Evolutionary conservation across 1,140 invertebrate species (phyloP).

Genomic region (Charaxes varanes): DNA sequence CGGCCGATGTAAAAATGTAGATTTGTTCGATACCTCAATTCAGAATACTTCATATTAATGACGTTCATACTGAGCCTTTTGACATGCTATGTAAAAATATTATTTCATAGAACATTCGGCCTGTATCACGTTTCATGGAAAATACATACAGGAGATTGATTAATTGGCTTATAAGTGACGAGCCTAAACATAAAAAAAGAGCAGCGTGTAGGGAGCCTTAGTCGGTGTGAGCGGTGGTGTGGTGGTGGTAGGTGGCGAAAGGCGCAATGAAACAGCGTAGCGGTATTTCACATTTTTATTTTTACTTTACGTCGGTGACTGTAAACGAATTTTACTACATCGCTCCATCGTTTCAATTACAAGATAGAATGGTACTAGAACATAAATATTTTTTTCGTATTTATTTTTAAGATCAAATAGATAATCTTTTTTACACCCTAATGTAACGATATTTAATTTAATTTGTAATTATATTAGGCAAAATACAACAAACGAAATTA

Average conservation of each 20-base stretch:
- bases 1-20: too few relatives aligned
- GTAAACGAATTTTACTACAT: slow-evolving; percentile 72
- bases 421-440: slow-evolving; percentile 74
- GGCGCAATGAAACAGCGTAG: slow-evolving; percentile 50
- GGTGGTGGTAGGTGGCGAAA: slow-evolving; percentile 22
- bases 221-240: too few relatives aligned
- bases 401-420: slow-evolving; percentile 71
- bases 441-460: slow-evolving; percentile 70
- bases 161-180: too few relatives aligned
- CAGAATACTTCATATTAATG: too few relatives aligned
- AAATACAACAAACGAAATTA: slow-evolving; percentile 73
- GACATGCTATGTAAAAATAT: too few relatives aligned
- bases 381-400: slow-evolving; percentile 71
- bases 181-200: too few relatives aligned
- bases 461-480: slow-evolving; percentile 71
- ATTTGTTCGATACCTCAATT: too few relatives aligned
- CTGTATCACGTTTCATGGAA: too few relatives aligned
- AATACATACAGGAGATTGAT: too few relatives aligned
- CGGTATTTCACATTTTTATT: slow-evolving; percentile 70
- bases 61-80: too few relatives aligned
- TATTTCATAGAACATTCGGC: too few relatives aligned
- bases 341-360: slow-evolving; percentile 69
- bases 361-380: slow-evolving; percentile 72
- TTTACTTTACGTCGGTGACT: slow-evolving; percentile 70
- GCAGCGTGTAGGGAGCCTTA: too few relatives aligned